These are phyloP conservation scores for Muscicapa striata DNA, from an alignment of 2,797 vertebrate species.

Conservation along the genomic window DNA sequence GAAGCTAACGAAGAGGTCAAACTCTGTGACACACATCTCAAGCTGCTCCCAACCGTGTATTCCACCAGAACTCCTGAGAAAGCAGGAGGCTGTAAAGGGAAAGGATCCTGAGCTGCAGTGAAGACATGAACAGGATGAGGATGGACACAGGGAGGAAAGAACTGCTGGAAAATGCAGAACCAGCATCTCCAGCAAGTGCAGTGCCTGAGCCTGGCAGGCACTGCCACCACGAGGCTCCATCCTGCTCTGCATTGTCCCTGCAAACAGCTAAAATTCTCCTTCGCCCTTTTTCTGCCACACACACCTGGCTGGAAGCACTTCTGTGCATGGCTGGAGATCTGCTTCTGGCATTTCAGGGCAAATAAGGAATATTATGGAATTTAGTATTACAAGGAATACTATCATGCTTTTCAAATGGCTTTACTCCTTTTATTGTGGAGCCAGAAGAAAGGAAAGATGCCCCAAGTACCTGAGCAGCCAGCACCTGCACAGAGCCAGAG, in stretches of 20 bases:
- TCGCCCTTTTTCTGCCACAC: not conserved
- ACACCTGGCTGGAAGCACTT: not conserved
- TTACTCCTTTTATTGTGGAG: not conserved
- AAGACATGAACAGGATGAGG: fast-evolving
- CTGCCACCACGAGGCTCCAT: not conserved
- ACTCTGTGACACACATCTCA: fast-evolving
- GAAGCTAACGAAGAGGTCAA: not conserved
- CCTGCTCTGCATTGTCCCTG: not conserved
- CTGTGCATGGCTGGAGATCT: fast-evolving
- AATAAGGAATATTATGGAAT: too few relatives aligned
- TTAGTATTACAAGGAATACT: not conserved
- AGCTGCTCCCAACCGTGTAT: fast-evolving
- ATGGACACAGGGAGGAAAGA: not conserved
- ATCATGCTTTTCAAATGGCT: fast-evolving
- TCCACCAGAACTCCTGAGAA: not conserved
- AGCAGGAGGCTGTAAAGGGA: not conserved
- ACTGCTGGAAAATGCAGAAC: not conserved
- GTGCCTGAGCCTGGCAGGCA: not conserved
- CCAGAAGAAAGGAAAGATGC: not conserved
- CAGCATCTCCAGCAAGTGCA: not conserved
- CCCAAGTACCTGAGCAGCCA: fast-evolving
- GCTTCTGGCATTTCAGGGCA: not conserved
- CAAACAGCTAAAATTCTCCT: not conserved
- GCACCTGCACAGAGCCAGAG: fast-evolving
- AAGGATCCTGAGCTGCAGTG: not conserved